phyloP scores from a whole-genome alignment of 2,888 invertebrate species.

The Macaria notata region DNA sequence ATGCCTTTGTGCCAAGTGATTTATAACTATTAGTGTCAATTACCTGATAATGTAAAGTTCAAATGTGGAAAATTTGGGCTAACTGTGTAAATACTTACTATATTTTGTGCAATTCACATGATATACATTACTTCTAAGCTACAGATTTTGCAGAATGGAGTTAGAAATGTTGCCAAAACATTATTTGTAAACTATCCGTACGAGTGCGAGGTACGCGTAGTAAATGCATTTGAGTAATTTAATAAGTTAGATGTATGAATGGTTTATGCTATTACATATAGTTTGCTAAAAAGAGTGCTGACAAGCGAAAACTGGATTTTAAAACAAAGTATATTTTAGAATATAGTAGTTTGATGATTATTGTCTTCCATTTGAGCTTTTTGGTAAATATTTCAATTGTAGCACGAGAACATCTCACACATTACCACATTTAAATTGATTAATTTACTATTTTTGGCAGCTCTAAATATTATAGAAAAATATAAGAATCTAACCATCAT shows the following conservation, averaged over 20 bases:
- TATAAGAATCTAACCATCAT: constrained; percentile 21
- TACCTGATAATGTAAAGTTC: constrained; percentile 63
- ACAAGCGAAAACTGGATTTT: constrained; percentile 42
- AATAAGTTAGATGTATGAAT: constrained; percentile 61
- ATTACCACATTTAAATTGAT: constrained; percentile 56
- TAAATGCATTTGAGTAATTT: constrained; percentile 78
- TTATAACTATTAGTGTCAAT: constrained; percentile 78
- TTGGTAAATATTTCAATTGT: constrained; percentile 74
- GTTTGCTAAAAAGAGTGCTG: constrained; percentile 59
- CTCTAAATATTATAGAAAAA: constrained; percentile 29
- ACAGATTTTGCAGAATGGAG: constrained; percentile 48
- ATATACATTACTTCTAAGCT: constrained; percentile 46
- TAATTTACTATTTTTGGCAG: constrained; percentile 43
- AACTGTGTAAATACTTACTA: constrained; percentile 56
- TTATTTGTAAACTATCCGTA: constrained; percentile 48
- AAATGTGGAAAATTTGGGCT: constrained; percentile 39
- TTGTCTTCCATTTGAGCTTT: constrained; percentile 77
- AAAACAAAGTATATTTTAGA: constrained; percentile 45
- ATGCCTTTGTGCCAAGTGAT: constrained; percentile 82
- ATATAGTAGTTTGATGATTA: constrained; percentile 46
- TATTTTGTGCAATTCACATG: constrained; percentile 73
- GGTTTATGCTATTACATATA: constrained; percentile 49
- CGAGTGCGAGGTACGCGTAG: constrained; percentile 51
- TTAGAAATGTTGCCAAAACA: constrained; percentile 65
- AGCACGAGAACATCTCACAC: constrained; percentile 57